phyloP scores from a whole-genome alignment of 2,113 vertebrate genomes.

The Pelobates fuscus region DNA sequence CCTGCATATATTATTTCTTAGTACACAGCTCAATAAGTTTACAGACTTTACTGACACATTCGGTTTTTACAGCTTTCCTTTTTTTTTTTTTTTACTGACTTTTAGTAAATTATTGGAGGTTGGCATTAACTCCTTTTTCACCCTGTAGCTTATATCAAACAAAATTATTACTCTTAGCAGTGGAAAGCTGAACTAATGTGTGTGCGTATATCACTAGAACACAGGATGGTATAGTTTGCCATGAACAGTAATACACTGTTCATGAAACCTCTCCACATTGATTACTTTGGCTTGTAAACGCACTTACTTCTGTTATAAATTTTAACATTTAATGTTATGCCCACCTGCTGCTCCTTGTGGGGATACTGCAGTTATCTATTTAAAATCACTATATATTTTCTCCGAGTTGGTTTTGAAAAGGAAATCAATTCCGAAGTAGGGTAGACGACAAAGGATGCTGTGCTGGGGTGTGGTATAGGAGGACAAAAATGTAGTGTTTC shows the following conservation, averaged over 20 bases:
- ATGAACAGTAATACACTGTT: slow-evolving; percentile 34
- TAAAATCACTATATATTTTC: slow-evolving; percentile 28
- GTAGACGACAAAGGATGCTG: slow-evolving; percentile 42
- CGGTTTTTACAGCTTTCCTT: too few relatives aligned
- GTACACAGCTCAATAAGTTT: too few relatives aligned
- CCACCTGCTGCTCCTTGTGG: slow-evolving; percentile 26
- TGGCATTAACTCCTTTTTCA: too few relatives aligned
- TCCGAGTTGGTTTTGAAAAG: slow-evolving; percentile 28
- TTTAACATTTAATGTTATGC: slow-evolving; percentile 26
- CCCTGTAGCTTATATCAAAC: too few relatives aligned
- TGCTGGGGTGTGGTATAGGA: slow-evolving; percentile 14
- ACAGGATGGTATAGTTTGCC: background rate
- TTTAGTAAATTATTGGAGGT: too few relatives aligned
- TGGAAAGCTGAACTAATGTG: too few relatives aligned
- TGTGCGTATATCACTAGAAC: too few relatives aligned
- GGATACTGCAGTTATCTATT: slow-evolving; percentile 30
- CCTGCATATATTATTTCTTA: too few relatives aligned
- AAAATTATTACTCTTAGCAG: too few relatives aligned
- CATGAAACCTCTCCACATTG: slow-evolving; percentile 30
- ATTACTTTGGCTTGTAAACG: slow-evolving; percentile 34
- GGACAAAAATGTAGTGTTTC: slow-evolving; percentile 34
- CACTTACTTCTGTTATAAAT: slow-evolving; percentile 23
- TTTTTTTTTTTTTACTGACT: too few relatives aligned
- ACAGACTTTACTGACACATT: too few relatives aligned
- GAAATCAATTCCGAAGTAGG: slow-evolving; percentile 17